These are phyloP conservation scores for Gadopsis bispinosus DNA, from an alignment of 2,797 vertebrate species.

Conservation along the genomic window DNA sequence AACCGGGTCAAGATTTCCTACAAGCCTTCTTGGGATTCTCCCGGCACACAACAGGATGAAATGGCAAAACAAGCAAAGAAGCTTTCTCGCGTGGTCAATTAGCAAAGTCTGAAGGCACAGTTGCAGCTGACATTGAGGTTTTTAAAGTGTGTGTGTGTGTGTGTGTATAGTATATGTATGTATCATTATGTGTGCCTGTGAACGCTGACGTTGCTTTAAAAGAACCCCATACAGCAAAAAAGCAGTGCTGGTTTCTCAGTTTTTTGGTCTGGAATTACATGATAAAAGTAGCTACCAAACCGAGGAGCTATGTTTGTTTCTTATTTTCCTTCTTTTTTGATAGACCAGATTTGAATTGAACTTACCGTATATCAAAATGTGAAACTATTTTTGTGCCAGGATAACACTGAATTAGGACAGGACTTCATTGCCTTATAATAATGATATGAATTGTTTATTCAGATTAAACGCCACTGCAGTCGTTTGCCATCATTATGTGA, in stretches of 20 bases:
- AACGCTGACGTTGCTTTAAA: background rate
- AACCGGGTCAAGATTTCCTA: slow-evolving; percentile 37
- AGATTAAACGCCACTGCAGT: background rate
- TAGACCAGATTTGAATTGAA: too few relatives aligned
- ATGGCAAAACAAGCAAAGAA: slow-evolving; percentile 15
- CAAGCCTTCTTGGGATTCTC: slow-evolving; percentile 48
- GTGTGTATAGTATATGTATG: too few relatives aligned
- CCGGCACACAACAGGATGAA: slow-evolving; percentile 29
- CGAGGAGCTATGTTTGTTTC: too few relatives aligned
- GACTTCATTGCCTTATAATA: background rate
- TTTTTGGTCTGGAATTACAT: background rate
- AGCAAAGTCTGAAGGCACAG: background rate
- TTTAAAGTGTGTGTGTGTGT: background rate
- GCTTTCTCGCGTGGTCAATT: slow-evolving; percentile 21
- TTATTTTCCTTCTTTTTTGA: too few relatives aligned
- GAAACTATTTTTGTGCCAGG: too few relatives aligned
- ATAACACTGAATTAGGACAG: too few relatives aligned
- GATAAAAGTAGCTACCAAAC: too few relatives aligned
- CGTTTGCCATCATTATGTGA: background rate
- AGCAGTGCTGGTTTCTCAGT: background rate
- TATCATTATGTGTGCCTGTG: too few relatives aligned
- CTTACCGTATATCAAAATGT: too few relatives aligned
- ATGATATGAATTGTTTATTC: background rate
- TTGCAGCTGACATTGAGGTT: background rate
- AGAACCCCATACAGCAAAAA: background rate